Conservation (phyloP, 1,140 invertebrate species). For the Hycleus cichorii region DNA sequence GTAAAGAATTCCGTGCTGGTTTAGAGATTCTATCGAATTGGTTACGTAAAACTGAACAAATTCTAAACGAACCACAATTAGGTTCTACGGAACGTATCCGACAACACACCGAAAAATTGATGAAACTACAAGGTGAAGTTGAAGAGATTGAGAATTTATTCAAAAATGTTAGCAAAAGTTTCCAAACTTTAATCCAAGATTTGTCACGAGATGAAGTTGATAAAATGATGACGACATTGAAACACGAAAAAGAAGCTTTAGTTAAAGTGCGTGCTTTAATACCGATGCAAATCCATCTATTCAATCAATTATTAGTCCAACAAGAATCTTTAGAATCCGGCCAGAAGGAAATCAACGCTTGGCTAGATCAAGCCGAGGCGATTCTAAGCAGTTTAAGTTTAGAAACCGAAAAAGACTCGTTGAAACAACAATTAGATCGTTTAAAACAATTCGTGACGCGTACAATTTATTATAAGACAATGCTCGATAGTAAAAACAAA, state of each 20-base stretch:
- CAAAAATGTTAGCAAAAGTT: constrained; percentile 81
- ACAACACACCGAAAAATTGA: constrained; percentile 69
- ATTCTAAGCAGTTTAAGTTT: constrained; percentile 57
- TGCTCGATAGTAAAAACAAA: constrained; percentile 91
- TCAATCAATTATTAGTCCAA: constrained; percentile 79
- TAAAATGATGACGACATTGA: constrained; percentile 79
- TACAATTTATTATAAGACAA: constrained; percentile 84
- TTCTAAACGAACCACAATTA: constrained; percentile 58
- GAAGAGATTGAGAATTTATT: constrained; percentile 84
- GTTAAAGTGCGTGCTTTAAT: constrained; percentile 74
- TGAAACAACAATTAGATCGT: constrained; percentile 67
- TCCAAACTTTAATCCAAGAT: constrained; percentile 84
- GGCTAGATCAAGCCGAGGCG: constrained; percentile 77
- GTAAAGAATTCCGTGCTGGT: constrained; percentile 71
- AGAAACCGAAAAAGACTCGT: constrained; percentile 61
- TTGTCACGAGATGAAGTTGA: constrained; percentile 86
- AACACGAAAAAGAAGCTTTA: constrained; percentile 81
- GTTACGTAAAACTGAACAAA: constrained; percentile 67
- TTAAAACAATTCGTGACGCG: constrained; percentile 85
- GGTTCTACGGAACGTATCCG: constrained; percentile 71
- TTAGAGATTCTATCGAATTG: constrained; percentile 70
- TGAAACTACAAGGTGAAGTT: constrained; percentile 70
- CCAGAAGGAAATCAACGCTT: constrained; percentile 73
- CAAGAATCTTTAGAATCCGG: constrained; percentile 84
- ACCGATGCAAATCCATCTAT: constrained; percentile 69